A percentile compares a stretch with the other conserved stretches of the same genome.
Evolutionary conservation across 1,140 invertebrate species (phyloP).

Genomic region (Cyclina sinensis): DNA sequence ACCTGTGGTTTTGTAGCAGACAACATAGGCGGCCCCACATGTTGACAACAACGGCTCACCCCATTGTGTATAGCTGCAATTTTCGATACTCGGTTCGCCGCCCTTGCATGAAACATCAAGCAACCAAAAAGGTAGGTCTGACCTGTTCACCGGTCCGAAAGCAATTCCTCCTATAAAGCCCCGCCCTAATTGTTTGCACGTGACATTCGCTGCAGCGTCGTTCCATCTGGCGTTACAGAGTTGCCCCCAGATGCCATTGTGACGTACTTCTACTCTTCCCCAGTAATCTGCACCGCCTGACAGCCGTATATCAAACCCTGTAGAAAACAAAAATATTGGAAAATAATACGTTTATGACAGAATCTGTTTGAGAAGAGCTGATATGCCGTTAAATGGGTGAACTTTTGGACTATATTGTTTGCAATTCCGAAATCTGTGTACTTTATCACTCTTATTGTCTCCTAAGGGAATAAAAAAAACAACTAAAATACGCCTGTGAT

Average conservation of each 20-base stretch:
- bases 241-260: constrained; percentile 92
- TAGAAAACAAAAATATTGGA: too few relatives aligned
- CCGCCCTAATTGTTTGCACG: constrained; percentile 70
- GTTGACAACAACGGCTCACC: constrained; percentile 63
- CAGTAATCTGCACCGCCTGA: constrained; percentile 88
- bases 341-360: too few relatives aligned
- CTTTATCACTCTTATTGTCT: too few relatives aligned
- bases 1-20: constrained; percentile 71
- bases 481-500: too few relatives aligned
- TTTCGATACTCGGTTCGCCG: constrained; percentile 65
- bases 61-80: constrained; percentile 70
- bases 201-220: constrained; percentile 88
- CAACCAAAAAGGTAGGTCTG: constrained; percentile 51
- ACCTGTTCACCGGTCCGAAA: constrained; percentile 50
- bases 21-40: constrained; percentile 60
- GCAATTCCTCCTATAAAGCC: constrained; percentile 66
- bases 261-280: constrained; percentile 91
- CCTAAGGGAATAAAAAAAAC: too few relatives aligned
- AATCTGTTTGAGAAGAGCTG: too few relatives aligned
- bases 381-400: too few relatives aligned
- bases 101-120: constrained; percentile 88
- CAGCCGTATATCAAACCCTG: constrained; percentile 87
- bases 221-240: constrained; percentile 88
- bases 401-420: too few relatives aligned
- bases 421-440: too few relatives aligned